These are phyloP conservation scores for Charadrius vociferus DNA, from an alignment of 2,113 vertebrate species.

Conservation along the genomic window DNA sequence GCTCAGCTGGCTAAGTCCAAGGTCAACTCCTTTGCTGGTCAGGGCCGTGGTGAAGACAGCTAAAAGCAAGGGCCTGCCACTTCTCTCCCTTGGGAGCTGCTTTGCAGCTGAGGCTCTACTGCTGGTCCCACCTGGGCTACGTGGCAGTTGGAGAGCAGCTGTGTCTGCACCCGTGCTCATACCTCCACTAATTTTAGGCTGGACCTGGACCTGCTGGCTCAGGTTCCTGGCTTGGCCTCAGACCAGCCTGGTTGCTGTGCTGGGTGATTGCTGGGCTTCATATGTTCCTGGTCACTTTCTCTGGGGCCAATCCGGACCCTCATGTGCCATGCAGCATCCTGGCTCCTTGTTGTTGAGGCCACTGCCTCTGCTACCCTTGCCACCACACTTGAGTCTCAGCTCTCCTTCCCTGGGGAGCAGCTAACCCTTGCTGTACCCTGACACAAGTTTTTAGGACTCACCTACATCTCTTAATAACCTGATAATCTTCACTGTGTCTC, in stretches of 20 bases:
- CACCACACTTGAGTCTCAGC: not conserved
- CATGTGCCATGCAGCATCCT: fast-evolving
- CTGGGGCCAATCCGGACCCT: too few relatives aligned
- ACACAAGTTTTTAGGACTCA: not conserved
- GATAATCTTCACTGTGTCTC: not conserved
- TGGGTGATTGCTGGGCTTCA: fast-evolving
- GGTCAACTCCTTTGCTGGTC: not conserved
- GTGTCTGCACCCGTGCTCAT: not conserved
- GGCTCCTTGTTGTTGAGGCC: not conserved
- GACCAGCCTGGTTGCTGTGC: not conserved
- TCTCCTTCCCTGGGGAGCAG: not conserved
- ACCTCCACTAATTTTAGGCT: not conserved
- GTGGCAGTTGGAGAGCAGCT: not conserved
- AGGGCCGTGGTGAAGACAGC: not conserved
- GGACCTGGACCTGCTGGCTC: not conserved
- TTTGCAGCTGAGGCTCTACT: not conserved
- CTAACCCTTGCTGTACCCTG: not conserved
- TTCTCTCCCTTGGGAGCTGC: not conserved
- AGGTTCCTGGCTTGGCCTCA: not conserved
- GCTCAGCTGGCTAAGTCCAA: not conserved
- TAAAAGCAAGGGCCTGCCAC: not conserved
- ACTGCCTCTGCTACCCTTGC: not conserved
- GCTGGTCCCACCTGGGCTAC: not conserved
- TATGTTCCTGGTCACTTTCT: fast-evolving
- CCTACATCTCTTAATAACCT: not conserved